Evolutionary conservation across 1,140 invertebrate genomes (phyloP), one percentile per base, ranked within the genome.

Genomic region (Musca vetustissima): DNA sequence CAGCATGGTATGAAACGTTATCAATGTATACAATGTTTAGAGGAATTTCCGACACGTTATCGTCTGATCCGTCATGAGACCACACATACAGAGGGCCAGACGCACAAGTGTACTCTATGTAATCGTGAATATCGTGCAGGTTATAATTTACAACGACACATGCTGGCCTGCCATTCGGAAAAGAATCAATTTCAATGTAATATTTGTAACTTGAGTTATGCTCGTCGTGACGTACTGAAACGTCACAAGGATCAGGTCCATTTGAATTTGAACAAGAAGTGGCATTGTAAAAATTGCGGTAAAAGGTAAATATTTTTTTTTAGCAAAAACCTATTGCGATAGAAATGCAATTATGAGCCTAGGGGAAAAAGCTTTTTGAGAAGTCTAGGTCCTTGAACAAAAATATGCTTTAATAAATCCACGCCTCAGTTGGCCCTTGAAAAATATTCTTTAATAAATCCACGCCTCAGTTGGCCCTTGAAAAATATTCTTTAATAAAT

Each of bases 101-200:
- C 14, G 13, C n/a, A 28, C 11, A 14, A 49, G 3, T 69, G 69
- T 57, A 11, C 52, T 7, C 21, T 59, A 14, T 69, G 69, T 49
- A 17, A 19, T n/a, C 32, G 53, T 9, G 19, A 8, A 4, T 69
- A 59, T 69, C 64, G 49, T 15, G n/a, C 3, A 9, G 28, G 25
- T 22, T n/a, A 25, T 25, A 69, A 69, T 61, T 48, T 69, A 21
- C 24, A 14, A 4, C 32, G 69, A 1, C 69, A 69, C 25, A 59
- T 66, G 48, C 21, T 24, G 4, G 19, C 17, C 2, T 36, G n/a
- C 4, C 69, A 69, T 24, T 14, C 47, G 24, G 14, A 32, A 14
- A n/a, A 25, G 14, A 21, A n/a, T 2, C 32, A 7, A 19, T 66
- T 22, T 14, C 4, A 57, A 1, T 69, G 69, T 52, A 28, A 13